Evolutionary conservation across 1,140 invertebrate species (phyloP).

Genomic region (Platyura marginata): DNA sequence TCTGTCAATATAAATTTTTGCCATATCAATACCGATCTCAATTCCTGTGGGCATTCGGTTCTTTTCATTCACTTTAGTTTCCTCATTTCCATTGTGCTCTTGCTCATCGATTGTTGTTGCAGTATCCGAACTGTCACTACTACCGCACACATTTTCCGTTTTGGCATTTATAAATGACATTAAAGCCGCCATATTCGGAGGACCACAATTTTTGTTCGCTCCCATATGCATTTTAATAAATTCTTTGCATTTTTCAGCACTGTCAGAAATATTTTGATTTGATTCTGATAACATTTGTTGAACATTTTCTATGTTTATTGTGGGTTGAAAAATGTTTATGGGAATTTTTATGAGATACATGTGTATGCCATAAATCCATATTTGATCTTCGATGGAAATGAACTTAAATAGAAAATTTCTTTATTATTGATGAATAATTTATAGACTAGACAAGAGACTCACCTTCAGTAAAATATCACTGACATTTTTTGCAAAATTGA

Average conservation of each 20-base stretch:
- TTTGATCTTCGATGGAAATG: conserved; percentile 11
- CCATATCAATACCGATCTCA: neutral
- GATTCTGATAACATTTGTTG: conserved; percentile 12
- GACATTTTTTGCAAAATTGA: conserved; percentile 18
- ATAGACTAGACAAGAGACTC: too few relatives aligned
- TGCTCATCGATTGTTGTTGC: too few relatives aligned
- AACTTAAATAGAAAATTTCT: conserved; percentile 6
- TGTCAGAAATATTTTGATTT: conserved; percentile 5
- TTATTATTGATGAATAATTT: too few relatives aligned
- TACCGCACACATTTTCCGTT: neutral
- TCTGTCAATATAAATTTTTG: neutral
- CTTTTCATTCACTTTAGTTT: neutral
- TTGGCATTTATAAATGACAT: neutral
- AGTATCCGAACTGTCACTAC: neutral
- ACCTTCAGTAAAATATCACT: conserved; percentile 13
- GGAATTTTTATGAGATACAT: conserved; percentile 19
- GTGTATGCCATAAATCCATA: conserved; percentile 16
- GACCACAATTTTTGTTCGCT: neutral
- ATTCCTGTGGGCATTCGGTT: neutral
- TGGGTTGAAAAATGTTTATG: conserved; percentile 13
- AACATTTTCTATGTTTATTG: conserved; percentile 11
- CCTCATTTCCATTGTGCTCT: neutral
- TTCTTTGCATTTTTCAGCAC: neutral
- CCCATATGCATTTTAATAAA: neutral
- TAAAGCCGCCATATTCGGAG: neutral